phyloP scores from a whole-genome alignment of 2,888 invertebrate species.

The Cheilosia vernalis region DNA sequence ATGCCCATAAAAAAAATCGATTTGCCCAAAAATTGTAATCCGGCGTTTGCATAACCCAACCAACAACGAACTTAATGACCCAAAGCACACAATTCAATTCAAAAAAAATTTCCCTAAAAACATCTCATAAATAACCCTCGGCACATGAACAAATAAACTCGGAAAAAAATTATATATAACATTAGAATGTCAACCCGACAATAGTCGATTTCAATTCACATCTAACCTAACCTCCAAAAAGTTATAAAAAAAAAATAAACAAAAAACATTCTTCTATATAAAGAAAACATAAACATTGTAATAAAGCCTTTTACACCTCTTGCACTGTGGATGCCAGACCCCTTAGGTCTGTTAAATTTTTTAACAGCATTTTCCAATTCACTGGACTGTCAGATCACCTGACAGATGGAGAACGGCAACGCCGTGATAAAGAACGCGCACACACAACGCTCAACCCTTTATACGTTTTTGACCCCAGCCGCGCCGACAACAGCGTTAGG shows the following conservation, averaged over 20 bases:
- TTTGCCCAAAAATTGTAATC: conserved; percentile 22
- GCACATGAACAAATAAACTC: conserved; percentile 67
- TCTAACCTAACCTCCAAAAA: conserved; percentile 39
- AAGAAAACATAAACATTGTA: conserved; percentile 73
- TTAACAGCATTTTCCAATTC: conserved; percentile 63
- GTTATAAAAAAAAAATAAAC: conserved; percentile 20
- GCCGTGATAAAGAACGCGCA: conserved; percentile 25
- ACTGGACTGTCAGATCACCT: conserved; percentile 67
- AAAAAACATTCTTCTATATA: conserved; percentile 4
- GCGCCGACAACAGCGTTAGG: conserved; percentile 31
- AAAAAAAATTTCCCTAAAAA: conserved; percentile 63
- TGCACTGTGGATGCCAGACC: neutral
- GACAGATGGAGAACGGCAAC: conserved; percentile 69
- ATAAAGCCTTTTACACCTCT: conserved; percentile 73
- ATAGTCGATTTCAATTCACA: conserved; percentile 53
- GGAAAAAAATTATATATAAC: conserved; percentile 36
- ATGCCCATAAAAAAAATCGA: conserved; percentile 42
- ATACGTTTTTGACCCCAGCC: conserved; percentile 32
- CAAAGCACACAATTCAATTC: conserved; percentile 71
- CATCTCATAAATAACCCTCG: conserved; percentile 65
- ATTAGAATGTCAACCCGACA: conserved; percentile 55
- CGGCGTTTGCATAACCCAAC: conserved; percentile 43
- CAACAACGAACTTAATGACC: conserved; percentile 57
- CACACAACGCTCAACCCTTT: conserved; percentile 64
- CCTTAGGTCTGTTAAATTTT: conserved; percentile 1